A percentile compares a stretch with the other conserved stretches of the same genome.
These are phyloP conservation scores for Lonchura striata DNA, from an alignment of 2,113 vertebrate species.

Conservation along the genomic window DNA sequence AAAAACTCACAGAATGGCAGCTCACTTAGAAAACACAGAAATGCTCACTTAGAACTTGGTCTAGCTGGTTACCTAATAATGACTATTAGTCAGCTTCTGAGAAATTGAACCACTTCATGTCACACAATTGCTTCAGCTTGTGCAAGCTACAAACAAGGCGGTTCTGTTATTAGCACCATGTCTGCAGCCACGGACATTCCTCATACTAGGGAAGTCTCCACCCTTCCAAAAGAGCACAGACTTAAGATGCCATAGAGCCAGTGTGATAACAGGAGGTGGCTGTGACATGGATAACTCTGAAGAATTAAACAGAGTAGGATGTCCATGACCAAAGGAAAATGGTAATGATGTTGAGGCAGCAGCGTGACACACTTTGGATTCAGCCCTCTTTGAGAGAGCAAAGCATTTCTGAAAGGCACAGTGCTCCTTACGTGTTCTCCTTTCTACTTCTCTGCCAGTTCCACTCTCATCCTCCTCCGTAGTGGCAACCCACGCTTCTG, in stretches of 20 bases:
- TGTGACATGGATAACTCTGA: background rate
- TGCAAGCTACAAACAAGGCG: background rate
- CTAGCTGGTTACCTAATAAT: background rate
- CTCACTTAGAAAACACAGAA: no score
- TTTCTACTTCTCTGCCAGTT: background rate
- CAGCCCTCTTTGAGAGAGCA: background rate
- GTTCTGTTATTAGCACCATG: background rate
- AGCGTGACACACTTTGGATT: background rate
- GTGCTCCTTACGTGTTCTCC: fast-evolving
- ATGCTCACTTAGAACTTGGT: no score
- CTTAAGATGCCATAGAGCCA: background rate
- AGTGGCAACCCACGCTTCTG: background rate
- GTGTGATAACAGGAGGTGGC: background rate
- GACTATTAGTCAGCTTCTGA: background rate
- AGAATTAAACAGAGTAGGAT: background rate
- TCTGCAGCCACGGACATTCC: background rate
- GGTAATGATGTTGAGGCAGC: background rate
- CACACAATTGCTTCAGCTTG: background rate
- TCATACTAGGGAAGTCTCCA: background rate
- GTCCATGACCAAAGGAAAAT: background rate
- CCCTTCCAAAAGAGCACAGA: background rate
- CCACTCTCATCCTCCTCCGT: background rate
- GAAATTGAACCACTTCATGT: background rate
- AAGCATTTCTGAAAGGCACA: background rate
- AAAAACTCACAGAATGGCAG: background rate